A percentile compares a stretch with the other conserved stretches of the same genome.
Conservation (phyloP, 2,113 vertebrate species). For the Lichenostomus cassidix region DNA sequence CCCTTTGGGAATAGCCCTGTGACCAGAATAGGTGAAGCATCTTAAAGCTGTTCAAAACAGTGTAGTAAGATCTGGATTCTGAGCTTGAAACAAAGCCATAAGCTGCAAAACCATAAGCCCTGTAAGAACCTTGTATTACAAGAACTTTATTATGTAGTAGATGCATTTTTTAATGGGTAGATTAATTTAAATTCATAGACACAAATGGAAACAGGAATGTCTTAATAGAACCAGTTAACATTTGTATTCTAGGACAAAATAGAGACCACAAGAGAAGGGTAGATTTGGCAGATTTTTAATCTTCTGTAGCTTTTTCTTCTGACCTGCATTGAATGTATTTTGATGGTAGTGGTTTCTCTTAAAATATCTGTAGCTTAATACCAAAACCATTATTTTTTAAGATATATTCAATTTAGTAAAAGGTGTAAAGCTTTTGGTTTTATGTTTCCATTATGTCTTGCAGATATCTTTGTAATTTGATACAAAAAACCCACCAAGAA, state of each 20-base stretch:
- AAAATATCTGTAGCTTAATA: not conserved
- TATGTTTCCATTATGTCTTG: not conserved
- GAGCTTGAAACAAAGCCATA: not conserved
- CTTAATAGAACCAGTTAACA: not conserved
- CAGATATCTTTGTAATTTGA: not conserved
- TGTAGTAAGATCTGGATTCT: not conserved
- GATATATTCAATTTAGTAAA: not conserved
- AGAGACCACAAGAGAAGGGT: not conserved
- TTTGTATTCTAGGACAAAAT: not conserved
- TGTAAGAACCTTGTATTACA: not conserved
- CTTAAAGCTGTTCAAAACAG: not conserved
- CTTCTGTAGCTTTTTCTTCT: not conserved
- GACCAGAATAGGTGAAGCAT: not conserved
- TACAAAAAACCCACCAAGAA: not conserved
- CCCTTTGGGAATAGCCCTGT: not conserved
- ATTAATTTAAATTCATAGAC: not conserved
- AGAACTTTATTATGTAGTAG: not conserved
- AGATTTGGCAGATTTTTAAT: not conserved
- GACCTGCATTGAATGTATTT: not conserved
- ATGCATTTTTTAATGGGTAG: not conserved
- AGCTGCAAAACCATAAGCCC: not conserved
- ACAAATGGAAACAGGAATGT: not conserved
- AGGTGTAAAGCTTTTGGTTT: not conserved
- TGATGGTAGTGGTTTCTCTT: not conserved
- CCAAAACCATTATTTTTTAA: not conserved